These are phyloP conservation scores for Electrophaes corylata DNA, from an alignment of 2,888 invertebrate species.

Conservation along the genomic window DNA sequence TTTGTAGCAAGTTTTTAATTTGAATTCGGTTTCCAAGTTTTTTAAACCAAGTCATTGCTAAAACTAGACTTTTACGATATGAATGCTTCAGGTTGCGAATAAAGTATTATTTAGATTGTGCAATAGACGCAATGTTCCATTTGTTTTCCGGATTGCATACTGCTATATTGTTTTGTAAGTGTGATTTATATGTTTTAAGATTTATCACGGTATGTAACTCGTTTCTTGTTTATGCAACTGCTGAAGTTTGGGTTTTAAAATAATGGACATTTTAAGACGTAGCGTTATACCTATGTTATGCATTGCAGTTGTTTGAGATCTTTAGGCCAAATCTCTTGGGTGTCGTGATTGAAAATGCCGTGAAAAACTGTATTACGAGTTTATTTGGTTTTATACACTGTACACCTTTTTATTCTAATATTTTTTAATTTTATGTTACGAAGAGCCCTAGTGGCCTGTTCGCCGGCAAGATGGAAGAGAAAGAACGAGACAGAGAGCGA, in stretches of 20 bases:
- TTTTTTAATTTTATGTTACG: no score
- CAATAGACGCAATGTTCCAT: constrained; percentile 21
- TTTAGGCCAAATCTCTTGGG: no score
- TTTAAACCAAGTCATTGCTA: background rate
- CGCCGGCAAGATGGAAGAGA: no score
- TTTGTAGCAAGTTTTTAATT: no score
- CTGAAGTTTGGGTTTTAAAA: background rate
- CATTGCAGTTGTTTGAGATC: no score
- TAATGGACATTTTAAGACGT: background rate
- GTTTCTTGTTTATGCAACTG: constrained; percentile 5
- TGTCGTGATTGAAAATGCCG: no score
- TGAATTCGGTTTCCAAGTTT: background rate
- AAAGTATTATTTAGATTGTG: constrained; percentile 20
- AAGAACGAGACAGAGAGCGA: no score
- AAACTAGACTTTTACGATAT: constrained; percentile 4
- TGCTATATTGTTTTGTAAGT: constrained; percentile 32
- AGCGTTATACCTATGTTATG: no score
- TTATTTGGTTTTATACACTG: no score
- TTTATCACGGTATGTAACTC: constrained; percentile 17
- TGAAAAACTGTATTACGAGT: no score
- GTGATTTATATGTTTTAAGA: constrained; percentile 2
- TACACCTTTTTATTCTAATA: no score
- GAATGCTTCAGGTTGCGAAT: background rate
- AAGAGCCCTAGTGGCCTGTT: no score
- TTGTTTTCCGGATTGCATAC: constrained; percentile 15